Evolutionary conservation across 2,888 invertebrate genomes (phyloP).

Genomic region (Heliconius cydno): DNA sequence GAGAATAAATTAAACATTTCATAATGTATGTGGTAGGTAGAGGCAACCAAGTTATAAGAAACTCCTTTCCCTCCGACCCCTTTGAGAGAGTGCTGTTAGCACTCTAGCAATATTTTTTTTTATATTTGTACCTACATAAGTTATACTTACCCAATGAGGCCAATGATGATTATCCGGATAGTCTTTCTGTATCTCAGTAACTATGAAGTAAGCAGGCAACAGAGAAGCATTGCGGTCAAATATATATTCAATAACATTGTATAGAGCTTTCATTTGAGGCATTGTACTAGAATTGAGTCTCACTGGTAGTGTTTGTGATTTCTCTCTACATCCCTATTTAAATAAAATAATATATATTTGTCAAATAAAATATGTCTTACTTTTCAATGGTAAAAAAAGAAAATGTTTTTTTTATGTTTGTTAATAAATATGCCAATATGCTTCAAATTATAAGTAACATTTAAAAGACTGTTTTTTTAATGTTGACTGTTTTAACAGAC

Average conservation of each 20-base stretch:
- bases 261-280: constrained; percentile 91
- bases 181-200: constrained; percentile 96
- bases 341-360: neutral
- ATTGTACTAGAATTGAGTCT: constrained; percentile 90
- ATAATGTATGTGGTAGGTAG: neutral
- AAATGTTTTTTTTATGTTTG: neutral
- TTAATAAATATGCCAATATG: neutral
- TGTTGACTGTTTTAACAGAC: too few species aligned
- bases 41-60: neutral
- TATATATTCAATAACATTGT: constrained; percentile 93
- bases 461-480: neutral
- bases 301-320: constrained; percentile 91
- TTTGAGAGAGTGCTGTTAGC: neutral
- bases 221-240: constrained; percentile 96
- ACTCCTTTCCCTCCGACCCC: neutral
- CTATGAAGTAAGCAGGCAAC: constrained; percentile 96
- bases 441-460: neutral
- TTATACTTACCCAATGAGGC: constrained; percentile 93
- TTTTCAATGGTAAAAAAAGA: neutral
- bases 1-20: too few species aligned
- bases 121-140: too few species aligned
- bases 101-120: too few species aligned
- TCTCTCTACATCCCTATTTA: constrained; percentile 91
- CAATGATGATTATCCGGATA: constrained; percentile 90
- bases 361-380: neutral